These are phyloP conservation scores for Planococcus citri DNA, from an alignment of 1,140 invertebrate species.

Conservation along the genomic window DNA sequence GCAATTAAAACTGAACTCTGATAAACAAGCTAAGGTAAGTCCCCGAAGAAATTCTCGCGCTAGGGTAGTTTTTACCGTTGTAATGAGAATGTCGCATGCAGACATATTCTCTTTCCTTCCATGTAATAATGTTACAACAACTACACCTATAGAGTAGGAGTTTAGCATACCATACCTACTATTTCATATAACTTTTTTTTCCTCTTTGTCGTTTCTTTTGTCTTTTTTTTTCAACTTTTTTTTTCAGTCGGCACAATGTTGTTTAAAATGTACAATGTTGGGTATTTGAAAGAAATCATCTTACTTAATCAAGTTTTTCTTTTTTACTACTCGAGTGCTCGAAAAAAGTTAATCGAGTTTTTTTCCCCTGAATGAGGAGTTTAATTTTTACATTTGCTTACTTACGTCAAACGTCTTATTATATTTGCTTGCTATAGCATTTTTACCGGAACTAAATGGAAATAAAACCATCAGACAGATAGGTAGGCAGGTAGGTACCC, in stretches of 20 bases:
- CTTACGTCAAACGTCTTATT: no score
- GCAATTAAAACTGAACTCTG: not conserved
- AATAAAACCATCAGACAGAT: no score
- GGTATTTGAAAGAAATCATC: not conserved
- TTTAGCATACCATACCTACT: no score
- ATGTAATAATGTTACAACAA: not conserved
- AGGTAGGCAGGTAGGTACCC: no score
- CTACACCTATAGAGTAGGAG: not conserved
- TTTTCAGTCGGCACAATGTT: no score
- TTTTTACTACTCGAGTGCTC: not conserved
- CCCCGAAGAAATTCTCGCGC: not conserved
- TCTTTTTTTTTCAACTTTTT: no score
- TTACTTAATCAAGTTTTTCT: not conserved
- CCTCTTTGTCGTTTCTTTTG: no score
- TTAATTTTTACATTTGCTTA: no score
- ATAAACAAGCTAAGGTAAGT: not conserved
- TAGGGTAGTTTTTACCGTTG: conserved; percentile 1
- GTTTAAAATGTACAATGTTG: no score
- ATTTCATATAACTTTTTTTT: not conserved
- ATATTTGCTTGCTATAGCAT: no score
- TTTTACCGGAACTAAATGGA: no score
- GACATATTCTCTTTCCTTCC: not conserved
- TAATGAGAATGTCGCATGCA: not conserved
- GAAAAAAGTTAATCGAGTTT: not conserved
- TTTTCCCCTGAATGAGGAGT: not conserved